These are phyloP conservation scores for Caretta caretta DNA, from an alignment of 2,113 vertebrate species.

Conservation along the genomic window DNA sequence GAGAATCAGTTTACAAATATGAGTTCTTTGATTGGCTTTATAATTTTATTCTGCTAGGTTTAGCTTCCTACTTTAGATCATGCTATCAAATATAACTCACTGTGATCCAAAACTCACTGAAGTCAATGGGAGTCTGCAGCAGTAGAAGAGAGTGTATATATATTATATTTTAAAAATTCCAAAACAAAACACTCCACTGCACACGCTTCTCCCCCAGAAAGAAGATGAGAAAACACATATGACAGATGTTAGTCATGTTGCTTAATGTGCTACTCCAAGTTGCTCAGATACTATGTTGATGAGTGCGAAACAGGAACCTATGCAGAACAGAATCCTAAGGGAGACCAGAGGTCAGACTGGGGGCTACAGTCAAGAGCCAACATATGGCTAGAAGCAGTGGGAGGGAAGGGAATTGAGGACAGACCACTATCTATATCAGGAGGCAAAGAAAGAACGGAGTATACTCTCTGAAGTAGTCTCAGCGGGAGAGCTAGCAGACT, in stretches of 20 bases:
- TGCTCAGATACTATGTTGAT: background rate
- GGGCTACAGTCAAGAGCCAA: background rate
- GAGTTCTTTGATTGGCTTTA: background rate
- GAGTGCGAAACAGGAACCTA: background rate
- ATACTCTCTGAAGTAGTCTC: background rate
- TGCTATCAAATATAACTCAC: background rate
- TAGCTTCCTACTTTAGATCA: background rate
- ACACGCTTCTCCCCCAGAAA: background rate
- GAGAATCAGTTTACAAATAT: background rate
- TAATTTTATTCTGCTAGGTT: background rate
- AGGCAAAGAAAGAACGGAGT: background rate
- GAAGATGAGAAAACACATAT: background rate
- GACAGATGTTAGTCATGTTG: background rate
- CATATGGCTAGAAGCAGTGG: background rate
- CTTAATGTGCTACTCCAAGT: background rate
- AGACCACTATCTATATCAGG: no score
- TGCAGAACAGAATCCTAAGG: background rate
- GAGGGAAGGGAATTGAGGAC: background rate
- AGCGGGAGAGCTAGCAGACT: no score
- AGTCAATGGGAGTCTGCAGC: background rate
- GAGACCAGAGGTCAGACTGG: background rate
- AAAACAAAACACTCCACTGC: background rate
- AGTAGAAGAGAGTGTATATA: no score
- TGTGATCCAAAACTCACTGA: background rate
- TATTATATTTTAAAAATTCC: no score